Evolutionary conservation across 35 echinoderm and acorn worm species (phyloP).

Genomic region (Lytechinus pictus): DNA sequence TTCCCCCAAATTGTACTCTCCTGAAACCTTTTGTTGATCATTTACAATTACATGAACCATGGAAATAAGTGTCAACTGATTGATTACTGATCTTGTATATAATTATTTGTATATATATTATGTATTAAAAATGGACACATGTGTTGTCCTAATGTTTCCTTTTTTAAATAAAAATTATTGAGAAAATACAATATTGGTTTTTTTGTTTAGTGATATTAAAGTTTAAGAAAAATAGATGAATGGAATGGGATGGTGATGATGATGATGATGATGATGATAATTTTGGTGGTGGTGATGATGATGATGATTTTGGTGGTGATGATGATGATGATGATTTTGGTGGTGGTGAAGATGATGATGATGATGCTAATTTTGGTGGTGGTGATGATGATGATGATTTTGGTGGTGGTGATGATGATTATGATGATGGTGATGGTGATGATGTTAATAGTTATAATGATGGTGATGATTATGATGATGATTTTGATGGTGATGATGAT

Average conservation of each 20-base stretch:
- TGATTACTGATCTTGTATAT: not conserved
- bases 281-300: not conserved
- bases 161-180: not conserved
- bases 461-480: constrained; percentile 3
- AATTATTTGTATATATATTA: not conserved
- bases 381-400: no score
- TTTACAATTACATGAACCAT: no score
- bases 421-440: not conserved
- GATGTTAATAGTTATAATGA: no score
- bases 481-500: not conserved
- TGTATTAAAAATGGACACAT: not conserved
- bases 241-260: not conserved
- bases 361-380: no score
- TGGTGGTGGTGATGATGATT: not conserved
- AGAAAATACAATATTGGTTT: not conserved
- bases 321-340: no score
- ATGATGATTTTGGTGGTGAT: no score
- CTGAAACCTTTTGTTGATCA: not conserved
- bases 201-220: not conserved
- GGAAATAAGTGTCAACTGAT: no score
- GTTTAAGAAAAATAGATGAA: not conserved
- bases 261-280: not conserved
- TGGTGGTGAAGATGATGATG: no score
- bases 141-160: not conserved
- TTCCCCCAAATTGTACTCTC: not conserved